Evolutionary conservation across 2,888 invertebrate species (phyloP).

Genomic region (Drosophila gaucha): DNA sequence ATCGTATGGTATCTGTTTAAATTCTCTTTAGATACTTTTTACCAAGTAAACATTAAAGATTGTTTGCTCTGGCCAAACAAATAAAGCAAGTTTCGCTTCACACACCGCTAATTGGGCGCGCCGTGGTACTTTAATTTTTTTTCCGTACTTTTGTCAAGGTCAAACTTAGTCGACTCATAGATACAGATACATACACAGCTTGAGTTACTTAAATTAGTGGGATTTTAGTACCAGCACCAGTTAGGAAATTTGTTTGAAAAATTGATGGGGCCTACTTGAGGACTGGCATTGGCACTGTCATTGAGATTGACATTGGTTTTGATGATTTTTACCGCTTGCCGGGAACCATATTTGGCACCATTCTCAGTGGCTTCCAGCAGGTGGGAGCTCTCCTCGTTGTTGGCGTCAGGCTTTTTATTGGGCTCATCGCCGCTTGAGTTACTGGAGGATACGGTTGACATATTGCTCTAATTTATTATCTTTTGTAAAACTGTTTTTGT

Average conservation of each 20-base stretch:
- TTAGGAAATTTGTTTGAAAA: slow-evolving; percentile 25
- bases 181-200: neutral
- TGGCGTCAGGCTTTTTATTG: slow-evolving; percentile 59
- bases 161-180: no score
- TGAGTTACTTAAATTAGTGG: slow-evolving; percentile 8
- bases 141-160: slow-evolving; percentile 41
- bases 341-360: slow-evolving; percentile 82
- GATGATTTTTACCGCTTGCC: slow-evolving; percentile 82
- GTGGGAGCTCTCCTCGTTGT: slow-evolving; percentile 82
- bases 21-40: neutral
- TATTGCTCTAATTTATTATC: slow-evolving; percentile 17
- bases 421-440: slow-evolving; percentile 68
- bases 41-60: slow-evolving; percentile 36
- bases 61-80: slow-evolving; percentile 33
- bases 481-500: slow-evolving; percentile 1
- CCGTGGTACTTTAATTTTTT: neutral
- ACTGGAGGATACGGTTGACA: slow-evolving; percentile 66
- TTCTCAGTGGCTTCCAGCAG: slow-evolving; percentile 80
- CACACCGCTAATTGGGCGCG: slow-evolving; percentile 29
- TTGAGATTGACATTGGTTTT: slow-evolving; percentile 57
- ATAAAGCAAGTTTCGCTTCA: slow-evolving; percentile 3
- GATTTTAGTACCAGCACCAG: slow-evolving; percentile 45
- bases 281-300: slow-evolving; percentile 50
- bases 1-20: neutral
- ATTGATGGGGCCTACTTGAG: slow-evolving; percentile 47